These are phyloP conservation scores for Pseudachorutes palmiensis DNA, from an alignment of 1,140 invertebrate genomes.

Conservation along the genomic window DNA sequence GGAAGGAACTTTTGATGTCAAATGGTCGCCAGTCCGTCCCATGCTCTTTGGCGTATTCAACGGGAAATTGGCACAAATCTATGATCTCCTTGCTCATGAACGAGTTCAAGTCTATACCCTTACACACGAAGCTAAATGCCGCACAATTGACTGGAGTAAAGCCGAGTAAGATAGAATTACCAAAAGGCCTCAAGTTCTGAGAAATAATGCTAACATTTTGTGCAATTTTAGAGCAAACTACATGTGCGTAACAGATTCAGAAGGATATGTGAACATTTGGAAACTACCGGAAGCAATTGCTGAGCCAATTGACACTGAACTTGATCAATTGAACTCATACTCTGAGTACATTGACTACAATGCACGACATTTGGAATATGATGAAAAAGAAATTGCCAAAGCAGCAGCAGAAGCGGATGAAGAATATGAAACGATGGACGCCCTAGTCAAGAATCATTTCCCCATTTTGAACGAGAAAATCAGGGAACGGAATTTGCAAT, in stretches of 20 bases:
- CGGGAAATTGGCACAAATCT: constrained; percentile 17
- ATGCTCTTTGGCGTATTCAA: constrained; percentile 29
- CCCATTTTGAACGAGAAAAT: too few relatives aligned
- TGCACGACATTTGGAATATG: too few relatives aligned
- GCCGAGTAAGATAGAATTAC: constrained; percentile 18
- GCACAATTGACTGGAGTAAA: constrained; percentile 25
- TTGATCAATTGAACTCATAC: too few relatives aligned
- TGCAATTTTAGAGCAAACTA: constrained; percentile 9
- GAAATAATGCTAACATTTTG: not conserved
- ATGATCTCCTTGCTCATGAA: constrained; percentile 23
- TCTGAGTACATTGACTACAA: too few relatives aligned
- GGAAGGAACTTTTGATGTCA: constrained; percentile 15
- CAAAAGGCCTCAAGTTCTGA: constrained; percentile 2
- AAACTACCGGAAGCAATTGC: constrained; percentile 23
- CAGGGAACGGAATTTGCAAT: too few relatives aligned
- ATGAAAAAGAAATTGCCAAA: too few relatives aligned
- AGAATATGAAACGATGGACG: too few relatives aligned
- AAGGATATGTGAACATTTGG: constrained; percentile 33
- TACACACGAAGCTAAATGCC: constrained; percentile 17
- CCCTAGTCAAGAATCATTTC: too few relatives aligned
- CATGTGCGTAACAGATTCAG: constrained; percentile 17
- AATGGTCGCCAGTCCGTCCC: constrained; percentile 32
- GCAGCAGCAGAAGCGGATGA: too few relatives aligned
- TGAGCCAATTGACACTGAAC: too few relatives aligned
- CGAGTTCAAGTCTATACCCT: constrained; percentile 13